Conservation (phyloP, 2,113 vertebrate species). For the Narcine bancroftii region DNA sequence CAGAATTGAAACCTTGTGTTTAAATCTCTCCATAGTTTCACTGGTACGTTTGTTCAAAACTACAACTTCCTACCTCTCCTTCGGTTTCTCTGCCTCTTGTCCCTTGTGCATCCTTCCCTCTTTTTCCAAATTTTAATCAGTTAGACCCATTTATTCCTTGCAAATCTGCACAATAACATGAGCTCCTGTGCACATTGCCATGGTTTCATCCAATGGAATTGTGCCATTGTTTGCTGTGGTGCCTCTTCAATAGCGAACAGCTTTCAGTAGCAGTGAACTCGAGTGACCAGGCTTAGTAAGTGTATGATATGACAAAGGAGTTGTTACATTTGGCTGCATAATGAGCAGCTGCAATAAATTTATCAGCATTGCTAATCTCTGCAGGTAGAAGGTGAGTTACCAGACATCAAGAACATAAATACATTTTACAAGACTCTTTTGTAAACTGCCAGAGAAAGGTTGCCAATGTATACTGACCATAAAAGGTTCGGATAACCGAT, state of each 20-base stretch:
- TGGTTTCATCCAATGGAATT: not conserved
- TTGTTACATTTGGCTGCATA: constrained; percentile 16
- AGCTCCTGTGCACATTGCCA: not conserved
- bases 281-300: constrained; percentile 4
- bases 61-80: not conserved
- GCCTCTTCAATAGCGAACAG: not conserved
- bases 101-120: not conserved
- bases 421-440: not conserved
- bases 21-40: not conserved
- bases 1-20: not conserved
- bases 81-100: not conserved
- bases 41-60: not conserved
- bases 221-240: not conserved
- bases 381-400: constrained; percentile 23
- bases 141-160: not conserved
- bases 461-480: not conserved
- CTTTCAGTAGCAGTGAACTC: constrained; percentile 22
- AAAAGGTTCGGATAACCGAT: not conserved
- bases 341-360: constrained; percentile 18
- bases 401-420: not conserved
- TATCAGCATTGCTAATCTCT: constrained; percentile 23
- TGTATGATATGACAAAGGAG: not conserved
- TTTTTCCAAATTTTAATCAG: not conserved
- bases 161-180: not conserved
- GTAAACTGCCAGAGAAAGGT: constrained; percentile 4